Evolutionary conservation across 2,888 invertebrate genomes (phyloP), one percentile per base, ranked within the genome.

Genomic region (Lumbricus terrestris): DNA sequence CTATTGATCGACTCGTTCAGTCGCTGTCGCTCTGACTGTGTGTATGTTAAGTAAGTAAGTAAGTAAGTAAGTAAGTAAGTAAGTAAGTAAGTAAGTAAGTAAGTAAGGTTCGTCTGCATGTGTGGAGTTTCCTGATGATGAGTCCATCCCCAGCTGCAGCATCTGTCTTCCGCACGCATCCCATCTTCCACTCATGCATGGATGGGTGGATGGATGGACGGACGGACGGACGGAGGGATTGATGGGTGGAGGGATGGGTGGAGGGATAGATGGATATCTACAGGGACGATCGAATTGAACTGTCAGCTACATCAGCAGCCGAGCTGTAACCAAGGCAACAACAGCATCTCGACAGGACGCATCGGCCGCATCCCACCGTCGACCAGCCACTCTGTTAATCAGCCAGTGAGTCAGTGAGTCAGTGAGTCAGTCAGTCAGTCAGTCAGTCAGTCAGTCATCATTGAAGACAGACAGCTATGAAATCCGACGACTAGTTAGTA

Each of bases 251-350:
- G 13, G 6, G 47, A 1, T 15, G 6, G 23, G 1, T n/a, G n/a
- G n/a, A n/a, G n/a, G n/a, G 20, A 47, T 47, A 23, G 47, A 47
- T 47, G 47, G 69, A n/a, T 29, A 69, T 69, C 69, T 69, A 69
- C 5, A 69, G 69, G n/a, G 69, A 69, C 69, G 69, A 69, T 69
- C 69, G 69, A 69, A 69, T 69, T 8, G 69, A 69, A n/a, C 69
- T n/a, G 69, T 69, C 69, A n/a, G 2, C n/a, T 69, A 11, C 69
- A 69, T n/a, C n/a, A 47, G 47, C 69, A 69, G 69, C 69, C 69
- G 69, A 69, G 69, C 69, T 69, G 69, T 69, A 69, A n/a, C 69
- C 69, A 69, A 69, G 69, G 69, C 69, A n/a, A 69, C 69, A n/a
- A 69, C 69, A 69, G 69, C 69, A 69, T 69, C n/a, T 69, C 69